Conservation (phyloP, 2,888 invertebrate species). For the Psylliodes chrysocephalus region DNA sequence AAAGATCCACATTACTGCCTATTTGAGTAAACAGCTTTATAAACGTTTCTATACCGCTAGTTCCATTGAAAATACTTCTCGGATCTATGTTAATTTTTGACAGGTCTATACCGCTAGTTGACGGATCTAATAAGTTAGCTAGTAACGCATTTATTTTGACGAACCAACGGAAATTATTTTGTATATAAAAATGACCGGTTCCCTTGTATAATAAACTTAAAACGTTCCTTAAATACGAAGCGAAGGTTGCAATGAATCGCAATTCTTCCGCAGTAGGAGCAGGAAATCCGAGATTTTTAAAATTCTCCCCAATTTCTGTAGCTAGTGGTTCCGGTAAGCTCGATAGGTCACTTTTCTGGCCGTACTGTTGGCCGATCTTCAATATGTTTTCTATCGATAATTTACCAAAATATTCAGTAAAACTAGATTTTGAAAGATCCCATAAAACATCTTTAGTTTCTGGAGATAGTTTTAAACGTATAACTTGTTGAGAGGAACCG, state of each 20-base stretch:
- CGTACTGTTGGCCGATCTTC: constrained; percentile 16
- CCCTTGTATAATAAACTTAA: constrained; percentile 20
- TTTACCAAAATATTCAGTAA: constrained; percentile 23
- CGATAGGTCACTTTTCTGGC: constrained; percentile 7
- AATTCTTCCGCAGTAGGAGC: background rate
- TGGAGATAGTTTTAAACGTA: background rate
- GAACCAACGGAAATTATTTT: constrained; percentile 10
- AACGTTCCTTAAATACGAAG: background rate
- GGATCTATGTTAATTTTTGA: constrained; percentile 5
- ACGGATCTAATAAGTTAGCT: constrained; percentile 4
- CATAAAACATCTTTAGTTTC: constrained; percentile 10
- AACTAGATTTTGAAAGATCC: constrained; percentile 10
- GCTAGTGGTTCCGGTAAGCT: too few species aligned
- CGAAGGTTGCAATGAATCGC: background rate
- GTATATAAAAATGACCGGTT: constrained; percentile 20
- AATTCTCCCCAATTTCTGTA: constrained; percentile 4
- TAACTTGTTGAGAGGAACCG: background rate
- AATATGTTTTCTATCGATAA: constrained; percentile 9
- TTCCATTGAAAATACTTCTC: constrained; percentile 7
- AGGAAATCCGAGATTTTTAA: constrained; percentile 1
- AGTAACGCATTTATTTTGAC: constrained; percentile 18
- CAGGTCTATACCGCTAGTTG: constrained; percentile 2
- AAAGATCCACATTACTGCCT: constrained; percentile 18
- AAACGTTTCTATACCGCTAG: constrained; percentile 25
- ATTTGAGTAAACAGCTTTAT: constrained; percentile 23